Evolutionary conservation across 2,888 invertebrate species (phyloP), one percentile per base, ranked within the genome.

Genomic region (Entomobrya multifasciata): DNA sequence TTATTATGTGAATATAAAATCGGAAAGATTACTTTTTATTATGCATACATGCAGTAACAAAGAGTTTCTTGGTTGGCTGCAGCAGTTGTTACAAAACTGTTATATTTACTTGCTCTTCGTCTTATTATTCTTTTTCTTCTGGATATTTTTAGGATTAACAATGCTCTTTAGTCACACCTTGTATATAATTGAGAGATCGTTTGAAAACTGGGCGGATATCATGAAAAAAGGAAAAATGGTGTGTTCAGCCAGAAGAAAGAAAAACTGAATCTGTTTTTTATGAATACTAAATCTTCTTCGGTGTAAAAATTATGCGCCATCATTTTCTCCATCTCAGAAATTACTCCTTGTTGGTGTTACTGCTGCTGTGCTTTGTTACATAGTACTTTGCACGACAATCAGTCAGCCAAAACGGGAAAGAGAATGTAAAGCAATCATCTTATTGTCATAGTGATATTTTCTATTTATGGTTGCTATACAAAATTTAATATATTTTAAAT

Each of bases 111-210:
- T 8, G 36, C 36, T 36, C 36, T 36, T 36, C 36, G 36, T 79
- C 13, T 76, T 36, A 60, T 47, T 65, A 49, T 20, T 41, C 49
- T 10, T 8, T 11, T 41, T 41, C 76, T 77, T 36, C 79, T 86
- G 86, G 79, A 86, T 86, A 81, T 70, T 78, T 70, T 70, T 47
- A 49, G 65, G 79, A 70, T 79, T 72, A 86, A 86, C 79, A 79
- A 86, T 86, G 79, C 60, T 74, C 60, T 86, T 86, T 86, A 86
- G 86, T 86, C 86, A 86, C 86, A 86, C 86, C 86, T 86, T 79
- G 57, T 74, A 76, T 67, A 57, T 81, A 86, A 86, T 86, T 81
- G 86, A 86, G 86, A 86, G 86, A 86, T 86, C 80, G 81, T 86
- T 86, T 76, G 67, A 86, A 36, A 86, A 76, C 76, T 86, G 86